Percentiles rank a stretch among this genome's conserved stretches.
phyloP scores from a whole-genome alignment of 1,140 invertebrate genomes.

The Lasioglossum baleicum region DNA sequence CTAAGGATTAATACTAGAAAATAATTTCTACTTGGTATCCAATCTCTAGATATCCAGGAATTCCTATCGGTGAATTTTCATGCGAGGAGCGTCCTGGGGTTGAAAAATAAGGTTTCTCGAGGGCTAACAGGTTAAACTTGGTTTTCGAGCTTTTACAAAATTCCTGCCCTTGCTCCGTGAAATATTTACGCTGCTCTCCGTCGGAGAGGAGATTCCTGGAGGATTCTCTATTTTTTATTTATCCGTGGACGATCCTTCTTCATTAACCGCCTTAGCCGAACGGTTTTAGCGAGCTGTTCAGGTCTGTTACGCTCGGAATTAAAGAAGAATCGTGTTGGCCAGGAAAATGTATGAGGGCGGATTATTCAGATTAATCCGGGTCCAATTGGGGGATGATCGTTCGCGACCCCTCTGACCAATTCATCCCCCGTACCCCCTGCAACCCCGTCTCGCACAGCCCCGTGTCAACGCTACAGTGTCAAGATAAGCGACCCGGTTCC shows the following conservation, averaged over 20 bases:
- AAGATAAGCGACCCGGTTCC: conserved; percentile 27
- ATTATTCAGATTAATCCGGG: conserved; percentile 70
- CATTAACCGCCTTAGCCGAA: neutral
- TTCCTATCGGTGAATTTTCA: no score
- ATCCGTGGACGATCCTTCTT: neutral
- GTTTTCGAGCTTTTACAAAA: no score
- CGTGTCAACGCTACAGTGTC: conserved; percentile 60
- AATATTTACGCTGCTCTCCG: neutral
- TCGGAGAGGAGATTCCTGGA: neutral
- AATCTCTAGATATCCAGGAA: no score
- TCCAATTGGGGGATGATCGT: conserved; percentile 43
- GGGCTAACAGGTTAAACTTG: no score
- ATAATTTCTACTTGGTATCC: no score
- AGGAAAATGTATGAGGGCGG: conserved; percentile 40
- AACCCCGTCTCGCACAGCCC: neutral
- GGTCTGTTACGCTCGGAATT: neutral
- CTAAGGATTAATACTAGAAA: no score
- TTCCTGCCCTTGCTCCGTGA: neutral
- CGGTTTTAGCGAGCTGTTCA: neutral
- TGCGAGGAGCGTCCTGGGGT: no score
- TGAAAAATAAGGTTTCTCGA: no score
- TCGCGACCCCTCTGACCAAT: conserved; percentile 28
- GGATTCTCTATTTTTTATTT: neutral
- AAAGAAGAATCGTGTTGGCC: neutral
- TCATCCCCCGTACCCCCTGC: neutral